Evolutionary conservation across 1,140 invertebrate species (phyloP).

Genomic region (Triops cancriformis): DNA sequence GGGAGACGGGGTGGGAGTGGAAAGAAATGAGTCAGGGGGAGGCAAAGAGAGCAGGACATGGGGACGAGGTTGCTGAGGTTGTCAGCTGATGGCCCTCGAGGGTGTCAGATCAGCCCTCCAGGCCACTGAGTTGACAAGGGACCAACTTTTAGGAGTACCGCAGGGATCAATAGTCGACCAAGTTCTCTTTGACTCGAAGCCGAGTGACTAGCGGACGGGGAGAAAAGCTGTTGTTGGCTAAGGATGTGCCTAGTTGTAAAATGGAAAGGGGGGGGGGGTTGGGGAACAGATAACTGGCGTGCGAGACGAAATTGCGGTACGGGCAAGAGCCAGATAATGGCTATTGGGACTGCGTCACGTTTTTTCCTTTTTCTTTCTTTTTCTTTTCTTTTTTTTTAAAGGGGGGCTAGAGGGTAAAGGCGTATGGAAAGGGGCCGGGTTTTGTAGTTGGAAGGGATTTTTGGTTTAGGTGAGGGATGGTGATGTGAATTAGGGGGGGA

Average conservation of each 20-base stretch:
- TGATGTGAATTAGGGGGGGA: no score
- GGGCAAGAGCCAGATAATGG: background rate
- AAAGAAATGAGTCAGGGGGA: background rate
- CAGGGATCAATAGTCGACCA: background rate
- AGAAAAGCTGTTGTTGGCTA: background rate
- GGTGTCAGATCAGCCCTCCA: slow-evolving; percentile 18
- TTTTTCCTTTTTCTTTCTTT: no score
- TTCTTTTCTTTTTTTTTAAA: no score
- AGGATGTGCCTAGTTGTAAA: background rate
- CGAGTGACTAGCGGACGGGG: background rate
- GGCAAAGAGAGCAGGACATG: background rate
- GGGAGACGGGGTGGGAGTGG: background rate
- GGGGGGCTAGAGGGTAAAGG: no score
- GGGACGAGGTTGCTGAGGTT: slow-evolving; percentile 21
- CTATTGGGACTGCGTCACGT: background rate
- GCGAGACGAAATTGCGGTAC: background rate
- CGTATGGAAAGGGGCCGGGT: no score
- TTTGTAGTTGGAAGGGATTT: no score
- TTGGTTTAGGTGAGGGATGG: no score
- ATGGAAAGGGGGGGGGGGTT: background rate
- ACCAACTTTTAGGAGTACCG: background rate
- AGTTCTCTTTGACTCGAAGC: background rate
- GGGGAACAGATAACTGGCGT: background rate
- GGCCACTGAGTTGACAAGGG: slow-evolving; percentile 17
- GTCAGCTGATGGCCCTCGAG: slow-evolving; percentile 24